phyloP scores from a whole-genome alignment of 2,888 invertebrate genomes.

The Brachylomia viminalis region DNA sequence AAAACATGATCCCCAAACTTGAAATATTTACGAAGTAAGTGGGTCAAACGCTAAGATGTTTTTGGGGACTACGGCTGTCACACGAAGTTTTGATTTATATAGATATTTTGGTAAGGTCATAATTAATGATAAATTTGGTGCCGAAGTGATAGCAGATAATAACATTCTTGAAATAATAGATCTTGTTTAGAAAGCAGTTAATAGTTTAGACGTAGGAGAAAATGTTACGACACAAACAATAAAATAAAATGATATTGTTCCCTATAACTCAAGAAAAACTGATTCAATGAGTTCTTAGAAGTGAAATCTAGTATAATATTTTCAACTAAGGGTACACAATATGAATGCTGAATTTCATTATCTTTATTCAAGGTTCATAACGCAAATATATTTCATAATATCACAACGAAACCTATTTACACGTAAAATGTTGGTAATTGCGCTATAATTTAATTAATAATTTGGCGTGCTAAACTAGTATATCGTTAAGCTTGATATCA shows the following conservation, averaged over 20 bases:
- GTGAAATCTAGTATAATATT: conserved; percentile 26
- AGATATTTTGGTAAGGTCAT: conserved; percentile 25
- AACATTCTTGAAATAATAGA: not conserved
- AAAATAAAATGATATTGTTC: not conserved
- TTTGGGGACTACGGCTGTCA: conserved; percentile 47
- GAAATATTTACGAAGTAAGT: conserved; percentile 65
- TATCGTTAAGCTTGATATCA: conserved; percentile 29
- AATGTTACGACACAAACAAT: not conserved
- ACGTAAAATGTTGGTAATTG: conserved; percentile 44
- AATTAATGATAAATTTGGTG: conserved; percentile 12
- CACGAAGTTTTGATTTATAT: conserved; percentile 53
- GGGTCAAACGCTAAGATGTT: conserved; percentile 62
- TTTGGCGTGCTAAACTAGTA: conserved; percentile 17
- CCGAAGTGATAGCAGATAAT: not conserved
- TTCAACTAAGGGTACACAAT: conserved; percentile 16
- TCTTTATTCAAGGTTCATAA: conserved; percentile 18
- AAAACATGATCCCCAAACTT: conserved; percentile 68
- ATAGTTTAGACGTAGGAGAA: not conserved
- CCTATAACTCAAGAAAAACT: not conserved
- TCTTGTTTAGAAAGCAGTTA: not conserved
- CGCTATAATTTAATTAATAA: conserved; percentile 37
- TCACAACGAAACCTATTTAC: conserved; percentile 35
- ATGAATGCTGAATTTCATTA: conserved; percentile 32
- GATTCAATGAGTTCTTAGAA: conserved; percentile 20
- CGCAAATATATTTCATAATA: conserved; percentile 28